A percentile compares a stretch with the other conserved stretches of the same genome.
These are phyloP conservation scores for Tragopan temminckii DNA, from an alignment of 2,797 vertebrate species.

Conservation along the genomic window DNA sequence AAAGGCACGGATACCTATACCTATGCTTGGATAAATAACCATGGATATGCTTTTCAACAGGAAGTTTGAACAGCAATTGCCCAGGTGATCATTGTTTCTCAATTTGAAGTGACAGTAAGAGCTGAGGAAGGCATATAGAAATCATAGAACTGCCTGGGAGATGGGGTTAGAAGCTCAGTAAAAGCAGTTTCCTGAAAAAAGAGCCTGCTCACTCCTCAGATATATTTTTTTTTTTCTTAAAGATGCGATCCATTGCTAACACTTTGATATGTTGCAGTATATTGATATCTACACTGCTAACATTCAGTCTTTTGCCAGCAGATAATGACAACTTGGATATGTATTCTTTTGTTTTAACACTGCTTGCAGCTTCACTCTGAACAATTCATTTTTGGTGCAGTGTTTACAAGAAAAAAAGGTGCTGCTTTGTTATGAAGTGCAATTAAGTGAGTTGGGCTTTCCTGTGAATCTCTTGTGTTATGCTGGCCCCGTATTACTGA, in stretches of 20 bases:
- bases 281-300: background rate
- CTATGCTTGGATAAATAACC: background rate
- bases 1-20: slow-evolving; percentile 6
- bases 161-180: background rate
- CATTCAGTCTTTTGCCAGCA: background rate
- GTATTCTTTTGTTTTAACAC: slow-evolving; percentile 2
- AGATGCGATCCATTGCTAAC: background rate
- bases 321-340: background rate
- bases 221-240: background rate
- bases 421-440: background rate
- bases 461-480: background rate
- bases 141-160: background rate
- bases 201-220: background rate
- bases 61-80: background rate
- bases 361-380: background rate
- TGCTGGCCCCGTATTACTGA: background rate
- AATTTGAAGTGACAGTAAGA: background rate
- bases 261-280: background rate
- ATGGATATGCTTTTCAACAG: background rate
- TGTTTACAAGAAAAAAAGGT: background rate
- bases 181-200: background rate
- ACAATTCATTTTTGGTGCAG: background rate
- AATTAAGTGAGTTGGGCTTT: background rate
- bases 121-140: background rate
- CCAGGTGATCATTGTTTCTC: background rate